These are phyloP conservation scores for Gadus chalcogrammus DNA, from an alignment of 2,113 vertebrate genomes.

Conservation along the genomic window DNA sequence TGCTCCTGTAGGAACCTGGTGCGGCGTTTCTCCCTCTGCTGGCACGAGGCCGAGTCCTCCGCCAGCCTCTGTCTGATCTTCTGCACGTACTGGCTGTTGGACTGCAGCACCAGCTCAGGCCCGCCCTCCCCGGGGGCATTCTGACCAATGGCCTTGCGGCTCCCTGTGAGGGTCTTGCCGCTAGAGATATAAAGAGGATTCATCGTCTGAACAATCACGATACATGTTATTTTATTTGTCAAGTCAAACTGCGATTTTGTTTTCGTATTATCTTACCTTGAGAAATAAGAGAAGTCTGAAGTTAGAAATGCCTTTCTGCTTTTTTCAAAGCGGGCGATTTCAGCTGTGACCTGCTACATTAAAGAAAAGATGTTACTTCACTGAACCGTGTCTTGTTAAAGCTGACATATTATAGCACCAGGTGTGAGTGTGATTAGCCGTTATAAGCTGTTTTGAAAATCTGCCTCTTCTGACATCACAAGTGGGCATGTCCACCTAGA, in stretches of 20 bases:
- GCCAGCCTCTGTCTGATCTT: slow-evolving; percentile 82
- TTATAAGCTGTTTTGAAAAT: too few relatives aligned
- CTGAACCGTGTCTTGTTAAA: neutral
- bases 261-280: slow-evolving; percentile 44
- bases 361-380: slow-evolving; percentile 16
- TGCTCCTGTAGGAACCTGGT: slow-evolving; percentile 80
- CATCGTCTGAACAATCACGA: neutral
- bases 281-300: slow-evolving; percentile 22
- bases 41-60: slow-evolving; percentile 73
- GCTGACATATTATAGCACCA: too few relatives aligned
- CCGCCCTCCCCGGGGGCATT: slow-evolving; percentile 21
- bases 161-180: slow-evolving; percentile 6
- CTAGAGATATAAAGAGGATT: slow-evolving; percentile 23
- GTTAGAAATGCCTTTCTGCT: slow-evolving; percentile 62
- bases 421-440: too few relatives aligned
- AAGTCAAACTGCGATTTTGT: too few relatives aligned
- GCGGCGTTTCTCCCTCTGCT: slow-evolving; percentile 81
- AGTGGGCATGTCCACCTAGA: too few relatives aligned
- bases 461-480: too few relatives aligned
- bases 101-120: slow-evolving; percentile 68
- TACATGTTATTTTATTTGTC: neutral
- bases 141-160: slow-evolving; percentile 2
- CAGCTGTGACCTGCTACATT: slow-evolving; percentile 74
- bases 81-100: slow-evolving; percentile 80
- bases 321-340: slow-evolving; percentile 85